Base-by-base conservation (phyloP, 37 sponge, comb jelly and placozoan genomes). In the Chondrosia reniformis region DNA sequence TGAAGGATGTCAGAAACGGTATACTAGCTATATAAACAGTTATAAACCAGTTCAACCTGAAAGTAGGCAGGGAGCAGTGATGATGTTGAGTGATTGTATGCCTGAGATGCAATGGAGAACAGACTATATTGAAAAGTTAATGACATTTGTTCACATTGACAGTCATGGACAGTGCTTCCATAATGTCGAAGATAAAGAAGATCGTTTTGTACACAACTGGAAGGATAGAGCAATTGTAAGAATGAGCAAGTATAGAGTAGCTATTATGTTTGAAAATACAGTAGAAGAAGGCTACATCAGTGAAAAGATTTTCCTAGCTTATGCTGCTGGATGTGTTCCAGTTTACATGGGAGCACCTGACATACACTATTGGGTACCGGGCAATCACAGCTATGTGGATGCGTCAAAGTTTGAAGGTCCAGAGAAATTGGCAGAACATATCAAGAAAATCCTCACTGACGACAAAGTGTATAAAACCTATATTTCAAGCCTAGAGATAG, bases 301-400 rank as follows among this genome's bases (percentile, higher is more conserved):
- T 21, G 72, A 69, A 44, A 69, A 69, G 43, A 69, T 69, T 34
- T 39, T 24, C 37, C 22, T 40, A 0, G 72, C 44, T 39, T 69
- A 69, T 40, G 44, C 2, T 24, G 39, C 37, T 39, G 72, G 72
- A 39, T 41, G 44, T 6, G 42, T 69, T 4, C 72, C 72, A n/a
- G 43, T 69, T 15, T 69, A 69, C 72, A 13, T 36, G 72, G 72
- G 72, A 2, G 44, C 72, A 25, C 72, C 72, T 13, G 72, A 69
- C 41, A 69, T 75, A 15, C 52, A 75, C 56, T 13, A 44, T 2
- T 54, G 56, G 76, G 76, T 54, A 9, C 76, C 76, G 1, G 76
- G 76, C 1, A 46, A 75, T 37, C 54, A 75, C 28, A 45, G 55
- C 52, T 75, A 54, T 37, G 52, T 75, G 46, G 76, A 75, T 75